Evolutionary conservation across 2,113 vertebrate species (phyloP).

Genomic region (Casuarius casuarius): DNA sequence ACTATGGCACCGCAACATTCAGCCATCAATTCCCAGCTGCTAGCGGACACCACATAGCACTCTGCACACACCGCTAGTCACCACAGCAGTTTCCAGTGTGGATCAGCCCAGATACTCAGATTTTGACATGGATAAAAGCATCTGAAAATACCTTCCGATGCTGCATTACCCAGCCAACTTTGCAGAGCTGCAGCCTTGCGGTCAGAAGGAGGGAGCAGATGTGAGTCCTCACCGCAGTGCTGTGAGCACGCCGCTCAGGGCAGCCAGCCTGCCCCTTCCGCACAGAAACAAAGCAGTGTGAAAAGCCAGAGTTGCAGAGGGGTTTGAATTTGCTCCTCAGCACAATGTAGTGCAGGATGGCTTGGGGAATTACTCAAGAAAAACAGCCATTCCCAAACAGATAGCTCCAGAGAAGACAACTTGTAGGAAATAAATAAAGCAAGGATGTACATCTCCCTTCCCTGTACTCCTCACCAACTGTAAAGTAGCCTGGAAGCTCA

Average conservation of each 20-base stretch:
- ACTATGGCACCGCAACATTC: background rate
- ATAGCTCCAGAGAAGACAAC: background rate
- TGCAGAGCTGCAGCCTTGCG: background rate
- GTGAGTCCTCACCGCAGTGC: background rate
- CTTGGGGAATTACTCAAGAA: background rate
- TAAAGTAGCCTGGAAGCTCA: background rate
- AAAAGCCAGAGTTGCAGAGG: background rate
- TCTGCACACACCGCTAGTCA: background rate
- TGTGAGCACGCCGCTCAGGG: background rate
- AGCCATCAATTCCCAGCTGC: background rate
- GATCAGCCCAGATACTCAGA: background rate
- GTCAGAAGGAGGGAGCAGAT: background rate
- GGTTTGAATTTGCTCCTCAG: background rate
- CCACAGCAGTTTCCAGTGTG: fast-evolving
- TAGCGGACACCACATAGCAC: background rate
- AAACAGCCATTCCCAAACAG: background rate
- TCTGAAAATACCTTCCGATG: background rate
- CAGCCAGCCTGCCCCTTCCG: background rate
- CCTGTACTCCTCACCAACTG: background rate
- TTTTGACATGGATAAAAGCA: background rate
- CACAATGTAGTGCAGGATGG: background rate
- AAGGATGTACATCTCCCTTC: background rate
- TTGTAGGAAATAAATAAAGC: background rate
- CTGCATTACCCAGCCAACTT: background rate
- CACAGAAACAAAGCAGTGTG: background rate